Conservation (phyloP, 2,888 invertebrate species). For the Sinhomidia bicolor region DNA sequence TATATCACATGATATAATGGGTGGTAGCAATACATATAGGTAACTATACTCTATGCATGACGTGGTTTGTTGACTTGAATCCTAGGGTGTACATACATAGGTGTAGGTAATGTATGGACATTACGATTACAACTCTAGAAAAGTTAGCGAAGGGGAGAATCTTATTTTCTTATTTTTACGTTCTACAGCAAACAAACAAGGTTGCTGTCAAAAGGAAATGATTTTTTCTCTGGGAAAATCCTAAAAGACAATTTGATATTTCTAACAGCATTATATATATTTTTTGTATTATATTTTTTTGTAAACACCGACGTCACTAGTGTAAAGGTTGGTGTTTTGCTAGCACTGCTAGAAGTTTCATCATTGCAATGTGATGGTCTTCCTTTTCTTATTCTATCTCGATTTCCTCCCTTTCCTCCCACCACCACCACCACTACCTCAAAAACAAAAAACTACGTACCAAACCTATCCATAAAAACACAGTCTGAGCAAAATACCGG, state of each 20-base stretch:
- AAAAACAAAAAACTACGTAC: no score
- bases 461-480: not conserved
- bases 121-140: no score
- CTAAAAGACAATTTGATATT: not conserved
- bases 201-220: constrained; percentile 53
- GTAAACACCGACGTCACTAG: not conserved
- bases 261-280: constrained; percentile 4
- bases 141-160: no score
- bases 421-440: not conserved
- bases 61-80: no score
- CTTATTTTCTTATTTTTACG: no score
- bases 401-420: not conserved
- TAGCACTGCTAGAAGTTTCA: no score
- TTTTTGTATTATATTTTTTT: no score
- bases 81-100: no score
- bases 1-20: no score
- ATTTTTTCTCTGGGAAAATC: constrained; percentile 30
- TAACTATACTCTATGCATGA: not conserved
- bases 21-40: no score
- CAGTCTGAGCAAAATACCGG: constrained; percentile 5
- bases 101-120: no score
- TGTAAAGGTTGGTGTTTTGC: no score
- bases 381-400: constrained; percentile 8
- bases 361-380: constrained; percentile 21
- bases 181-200: constrained; percentile 46